Percentiles rank a stretch among this genome's conserved stretches.
Conservation (phyloP, 2,113 vertebrate genomes). For the Pseudorhombus dupliciocellatus region DNA sequence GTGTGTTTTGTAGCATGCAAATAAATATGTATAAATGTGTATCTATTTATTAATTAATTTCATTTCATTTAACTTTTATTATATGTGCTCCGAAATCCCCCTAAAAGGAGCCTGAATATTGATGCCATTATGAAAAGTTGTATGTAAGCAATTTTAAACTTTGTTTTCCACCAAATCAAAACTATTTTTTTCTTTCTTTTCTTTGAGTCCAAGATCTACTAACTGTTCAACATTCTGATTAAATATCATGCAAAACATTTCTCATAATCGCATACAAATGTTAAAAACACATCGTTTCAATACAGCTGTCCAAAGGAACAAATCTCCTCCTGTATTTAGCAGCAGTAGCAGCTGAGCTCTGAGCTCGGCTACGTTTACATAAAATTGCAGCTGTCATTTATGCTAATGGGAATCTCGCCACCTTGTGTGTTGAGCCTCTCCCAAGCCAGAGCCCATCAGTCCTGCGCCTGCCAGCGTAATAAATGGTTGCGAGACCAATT, state of each 20-base stretch:
- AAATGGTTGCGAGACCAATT: slow-evolving; percentile 52
- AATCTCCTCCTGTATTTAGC: slow-evolving; percentile 10
- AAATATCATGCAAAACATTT: neutral
- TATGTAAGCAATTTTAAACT: neutral
- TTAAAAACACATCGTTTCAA: slow-evolving; percentile 28
- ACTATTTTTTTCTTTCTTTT: neutral
- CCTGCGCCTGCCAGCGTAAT: slow-evolving; percentile 56
- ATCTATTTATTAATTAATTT: neutral
- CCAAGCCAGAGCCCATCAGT: slow-evolving; percentile 43
- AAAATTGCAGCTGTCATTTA: slow-evolving; percentile 68
- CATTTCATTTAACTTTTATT: neutral
- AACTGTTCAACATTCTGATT: neutral
- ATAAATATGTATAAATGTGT: neutral
- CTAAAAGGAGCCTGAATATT: neutral
- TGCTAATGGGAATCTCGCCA: slow-evolving; percentile 62
- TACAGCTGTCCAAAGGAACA: slow-evolving; percentile 8
- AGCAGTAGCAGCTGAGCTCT: slow-evolving; percentile 29
- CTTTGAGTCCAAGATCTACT: too few relatives aligned
- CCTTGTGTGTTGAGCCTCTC: slow-evolving; percentile 52
- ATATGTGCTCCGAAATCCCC: neutral
- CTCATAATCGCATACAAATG: slow-evolving; percentile 5
- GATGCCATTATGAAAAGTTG: neutral
- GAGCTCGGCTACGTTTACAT: slow-evolving; percentile 54
- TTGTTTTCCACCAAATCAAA: neutral
- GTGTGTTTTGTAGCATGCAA: neutral